A percentile compares a stretch with the other conserved stretches of the same genome.
phyloP scores from a whole-genome alignment of 2,113 vertebrate species.

The Pachyramphus minor region DNA sequence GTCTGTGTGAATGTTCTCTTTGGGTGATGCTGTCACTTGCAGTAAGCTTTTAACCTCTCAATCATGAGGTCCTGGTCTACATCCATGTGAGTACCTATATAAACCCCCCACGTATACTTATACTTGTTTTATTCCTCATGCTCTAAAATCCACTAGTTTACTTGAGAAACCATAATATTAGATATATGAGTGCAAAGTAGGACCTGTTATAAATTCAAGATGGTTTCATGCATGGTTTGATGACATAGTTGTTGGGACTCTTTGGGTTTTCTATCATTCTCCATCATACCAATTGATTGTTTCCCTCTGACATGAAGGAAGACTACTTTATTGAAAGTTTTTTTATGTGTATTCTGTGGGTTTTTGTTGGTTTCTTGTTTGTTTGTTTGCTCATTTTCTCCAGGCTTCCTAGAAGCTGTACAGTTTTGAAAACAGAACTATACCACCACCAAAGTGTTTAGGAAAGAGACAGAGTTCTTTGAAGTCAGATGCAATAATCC shows the following conservation, averaged over 20 bases:
- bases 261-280: neutral
- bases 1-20: neutral
- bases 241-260: accelerated
- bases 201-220: neutral
- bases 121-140: neutral
- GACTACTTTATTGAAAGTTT: neutral
- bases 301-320: neutral
- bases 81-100: neutral
- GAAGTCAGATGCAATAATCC: neutral
- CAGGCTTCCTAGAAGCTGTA: neutral
- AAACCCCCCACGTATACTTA: neutral
- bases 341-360: neutral
- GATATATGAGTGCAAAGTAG: neutral
- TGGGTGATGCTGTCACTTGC: neutral
- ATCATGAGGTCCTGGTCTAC: neutral
- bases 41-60: neutral
- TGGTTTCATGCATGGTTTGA: neutral
- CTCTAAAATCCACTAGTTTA: neutral
- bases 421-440: neutral
- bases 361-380: neutral
- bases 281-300: neutral
- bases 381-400: neutral
- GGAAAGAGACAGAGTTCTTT: neutral
- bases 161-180: neutral
- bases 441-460: neutral